These are phyloP conservation scores for Boulengeromyrus knoepffleri DNA, from an alignment of 2,113 vertebrate species.

Conservation along the genomic window DNA sequence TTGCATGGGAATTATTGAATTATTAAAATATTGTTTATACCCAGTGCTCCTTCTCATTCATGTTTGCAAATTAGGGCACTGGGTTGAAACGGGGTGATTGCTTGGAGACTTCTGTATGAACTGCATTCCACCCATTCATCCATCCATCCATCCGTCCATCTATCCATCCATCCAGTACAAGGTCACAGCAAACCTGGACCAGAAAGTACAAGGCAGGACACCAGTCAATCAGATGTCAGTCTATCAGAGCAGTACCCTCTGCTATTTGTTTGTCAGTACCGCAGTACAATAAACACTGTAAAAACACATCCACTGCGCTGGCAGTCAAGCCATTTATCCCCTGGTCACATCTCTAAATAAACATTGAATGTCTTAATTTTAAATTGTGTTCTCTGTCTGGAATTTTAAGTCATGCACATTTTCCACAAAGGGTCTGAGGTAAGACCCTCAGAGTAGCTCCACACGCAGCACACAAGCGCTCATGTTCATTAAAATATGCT, in stretches of 20 bases:
- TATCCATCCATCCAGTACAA: not conserved
- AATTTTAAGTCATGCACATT: not conserved
- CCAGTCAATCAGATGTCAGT: not conserved
- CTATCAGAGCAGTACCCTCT: not conserved
- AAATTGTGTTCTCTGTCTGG: not conserved
- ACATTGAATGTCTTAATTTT: not conserved
- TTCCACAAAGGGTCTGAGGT: not conserved
- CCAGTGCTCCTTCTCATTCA: not conserved
- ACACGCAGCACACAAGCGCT: not conserved
- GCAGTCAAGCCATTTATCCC: not conserved
- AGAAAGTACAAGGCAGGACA: not conserved
- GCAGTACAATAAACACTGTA: not conserved
- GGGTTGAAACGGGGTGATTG: not conserved
- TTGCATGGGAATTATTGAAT: not conserved
- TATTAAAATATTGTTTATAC: slow-evolving; percentile 5
- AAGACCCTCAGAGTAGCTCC: not conserved
- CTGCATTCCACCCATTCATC: not conserved
- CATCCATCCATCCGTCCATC: not conserved
- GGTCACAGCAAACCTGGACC: not conserved
- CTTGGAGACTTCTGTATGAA: not conserved
- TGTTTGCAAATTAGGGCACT: not conserved
- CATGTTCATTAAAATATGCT: not conserved
- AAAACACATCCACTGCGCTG: not conserved
- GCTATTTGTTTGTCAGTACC: not conserved
- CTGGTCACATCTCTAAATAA: not conserved